phyloP scores from a whole-genome alignment of 2,797 vertebrate species.

The Thripadectes ignobilis region DNA sequence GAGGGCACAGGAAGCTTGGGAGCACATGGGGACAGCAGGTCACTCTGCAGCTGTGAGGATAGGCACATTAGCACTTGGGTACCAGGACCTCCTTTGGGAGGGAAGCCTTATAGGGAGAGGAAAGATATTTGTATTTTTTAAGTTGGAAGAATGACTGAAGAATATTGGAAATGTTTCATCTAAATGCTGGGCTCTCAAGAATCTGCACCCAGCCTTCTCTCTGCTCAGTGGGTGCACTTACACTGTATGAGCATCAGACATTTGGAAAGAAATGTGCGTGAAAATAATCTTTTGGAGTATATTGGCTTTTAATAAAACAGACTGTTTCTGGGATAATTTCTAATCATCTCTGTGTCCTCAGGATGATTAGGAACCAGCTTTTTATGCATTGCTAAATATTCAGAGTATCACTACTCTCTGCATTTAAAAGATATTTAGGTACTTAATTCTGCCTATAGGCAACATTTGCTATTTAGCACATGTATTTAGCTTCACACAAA shows the following conservation, averaged over 20 bases:
- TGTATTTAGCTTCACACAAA: not conserved
- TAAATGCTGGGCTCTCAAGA: not conserved
- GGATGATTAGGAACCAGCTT: not conserved
- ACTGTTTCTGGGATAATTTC: not conserved
- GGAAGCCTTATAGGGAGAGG: not conserved
- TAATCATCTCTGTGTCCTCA: not conserved
- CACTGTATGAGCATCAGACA: not conserved
- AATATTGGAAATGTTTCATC: not conserved
- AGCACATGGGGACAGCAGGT: not conserved
- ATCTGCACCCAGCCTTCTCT: not conserved
- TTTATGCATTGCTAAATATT: not conserved
- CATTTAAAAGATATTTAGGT: not conserved
- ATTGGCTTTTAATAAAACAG: not conserved
- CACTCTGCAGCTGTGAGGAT: not conserved
- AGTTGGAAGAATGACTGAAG: not conserved
- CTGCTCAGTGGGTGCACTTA: not conserved
- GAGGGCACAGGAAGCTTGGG: accelerated
- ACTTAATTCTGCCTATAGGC: not conserved
- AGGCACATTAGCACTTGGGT: accelerated
- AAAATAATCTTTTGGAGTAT: not conserved
- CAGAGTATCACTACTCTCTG: not conserved
- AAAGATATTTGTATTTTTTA: not conserved
- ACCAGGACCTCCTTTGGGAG: not conserved
- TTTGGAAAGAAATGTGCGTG: not conserved
- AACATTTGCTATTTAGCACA: not conserved